Percentiles rank a stretch among this genome's conserved stretches.
Conservation (phyloP, 1,140 invertebrate genomes). For the Mizuhopecten yessoensis region DNA sequence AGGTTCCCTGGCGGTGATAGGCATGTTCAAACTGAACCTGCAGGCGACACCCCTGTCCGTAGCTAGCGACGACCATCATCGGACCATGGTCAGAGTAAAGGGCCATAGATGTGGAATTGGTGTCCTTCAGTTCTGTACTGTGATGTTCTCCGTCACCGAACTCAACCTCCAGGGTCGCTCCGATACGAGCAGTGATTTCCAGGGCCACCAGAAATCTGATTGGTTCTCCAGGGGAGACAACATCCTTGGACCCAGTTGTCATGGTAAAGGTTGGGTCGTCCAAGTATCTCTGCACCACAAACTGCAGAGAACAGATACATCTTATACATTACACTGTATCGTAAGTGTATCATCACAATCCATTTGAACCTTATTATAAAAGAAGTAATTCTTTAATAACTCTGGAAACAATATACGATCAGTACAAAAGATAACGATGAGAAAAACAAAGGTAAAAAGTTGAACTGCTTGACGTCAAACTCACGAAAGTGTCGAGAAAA, state of each 20-base stretch:
- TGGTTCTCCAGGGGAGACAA: conserved; percentile 41
- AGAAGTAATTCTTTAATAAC: too few relatives aligned
- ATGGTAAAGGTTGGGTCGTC: not conserved
- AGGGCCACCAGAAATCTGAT: conserved; percentile 48
- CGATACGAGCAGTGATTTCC: conserved; percentile 50
- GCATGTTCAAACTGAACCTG: conserved; percentile 56
- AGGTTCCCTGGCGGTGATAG: conserved; percentile 45
- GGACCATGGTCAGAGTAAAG: conserved; percentile 46
- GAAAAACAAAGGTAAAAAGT: too few relatives aligned
- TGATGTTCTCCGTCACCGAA: conserved; percentile 49
- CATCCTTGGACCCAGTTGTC: not conserved
- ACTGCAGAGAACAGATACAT: not conserved
- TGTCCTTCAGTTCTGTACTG: conserved; percentile 49
- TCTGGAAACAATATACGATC: too few relatives aligned
- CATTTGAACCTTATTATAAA: too few relatives aligned
- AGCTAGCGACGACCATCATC: conserved; percentile 51
- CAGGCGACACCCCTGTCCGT: conserved; percentile 49
- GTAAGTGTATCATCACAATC: too few relatives aligned
- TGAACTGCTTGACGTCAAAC: too few relatives aligned
- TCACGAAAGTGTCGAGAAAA: too few relatives aligned
- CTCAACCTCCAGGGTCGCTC: conserved; percentile 43
- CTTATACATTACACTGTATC: too few relatives aligned
- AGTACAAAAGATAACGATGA: too few relatives aligned
- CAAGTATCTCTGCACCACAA: not conserved
- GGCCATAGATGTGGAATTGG: conserved; percentile 49